These are phyloP conservation scores for Pempheris klunzingeri DNA, from an alignment of 2,797 vertebrate genomes.

Conservation along the genomic window DNA sequence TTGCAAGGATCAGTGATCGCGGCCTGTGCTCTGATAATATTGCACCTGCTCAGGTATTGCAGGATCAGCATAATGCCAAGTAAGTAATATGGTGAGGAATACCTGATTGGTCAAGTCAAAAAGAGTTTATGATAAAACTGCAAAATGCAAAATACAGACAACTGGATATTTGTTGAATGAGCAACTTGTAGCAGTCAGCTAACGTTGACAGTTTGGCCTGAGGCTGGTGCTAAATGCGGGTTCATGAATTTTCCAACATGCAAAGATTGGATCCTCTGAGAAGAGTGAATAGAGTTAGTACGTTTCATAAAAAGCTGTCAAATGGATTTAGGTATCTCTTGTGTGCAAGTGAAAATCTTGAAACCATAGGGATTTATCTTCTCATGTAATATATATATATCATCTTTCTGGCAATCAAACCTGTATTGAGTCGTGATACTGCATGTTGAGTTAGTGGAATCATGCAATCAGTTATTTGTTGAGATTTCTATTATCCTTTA, in stretches of 20 bases:
- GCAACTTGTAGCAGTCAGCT: neutral
- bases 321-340: no score
- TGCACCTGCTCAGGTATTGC: constrained; percentile 42
- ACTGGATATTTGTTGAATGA: neutral
- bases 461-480: no score
- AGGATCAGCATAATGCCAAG: constrained; percentile 38
- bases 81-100: neutral
- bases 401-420: no score
- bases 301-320: neutral
- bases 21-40: constrained; percentile 21
- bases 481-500: no score
- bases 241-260: neutral
- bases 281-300: neutral
- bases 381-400: no score
- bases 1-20: constrained; percentile 44
- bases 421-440: no score
- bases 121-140: neutral
- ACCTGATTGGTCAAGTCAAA: constrained; percentile 14
- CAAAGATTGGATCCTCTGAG: neutral
- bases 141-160: neutral
- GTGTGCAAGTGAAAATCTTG: neutral
- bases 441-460: no score
- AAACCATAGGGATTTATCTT: no score
- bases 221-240: neutral
- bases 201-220: neutral